Percentiles rank a stretch among this genome's conserved stretches.
Evolutionary conservation across 2,888 invertebrate genomes (phyloP).

Genomic region (Candidula unifasciata): DNA sequence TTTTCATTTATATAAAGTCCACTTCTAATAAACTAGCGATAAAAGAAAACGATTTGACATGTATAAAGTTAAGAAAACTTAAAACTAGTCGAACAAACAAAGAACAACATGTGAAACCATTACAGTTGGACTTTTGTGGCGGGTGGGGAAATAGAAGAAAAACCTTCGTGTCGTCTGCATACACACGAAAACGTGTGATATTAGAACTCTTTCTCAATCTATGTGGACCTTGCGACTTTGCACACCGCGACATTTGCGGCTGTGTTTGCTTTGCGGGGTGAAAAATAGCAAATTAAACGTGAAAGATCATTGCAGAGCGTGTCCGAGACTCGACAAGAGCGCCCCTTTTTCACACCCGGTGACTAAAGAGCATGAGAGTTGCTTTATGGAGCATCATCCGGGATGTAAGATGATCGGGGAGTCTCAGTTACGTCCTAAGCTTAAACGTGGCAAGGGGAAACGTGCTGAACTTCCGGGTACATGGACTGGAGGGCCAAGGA

Average conservation of each 20-base stretch:
- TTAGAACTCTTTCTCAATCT: not conserved
- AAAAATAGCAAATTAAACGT: slow-evolving; percentile 33
- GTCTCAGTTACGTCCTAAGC: slow-evolving; percentile 29
- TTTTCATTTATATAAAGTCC: too few species aligned
- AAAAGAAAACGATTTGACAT: too few species aligned
- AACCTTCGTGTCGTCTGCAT: not conserved
- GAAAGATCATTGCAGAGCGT: slow-evolving; percentile 37
- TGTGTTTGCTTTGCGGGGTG: not conserved
- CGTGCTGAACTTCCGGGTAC: slow-evolving; percentile 33
- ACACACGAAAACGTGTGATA: slow-evolving; percentile 23
- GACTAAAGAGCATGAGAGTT: slow-evolving; percentile 15
- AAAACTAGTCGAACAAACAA: not conserved
- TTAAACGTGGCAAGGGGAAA: not conserved
- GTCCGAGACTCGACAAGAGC: not conserved
- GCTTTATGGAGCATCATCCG: slow-evolving; percentile 10
- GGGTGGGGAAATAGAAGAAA: not conserved
- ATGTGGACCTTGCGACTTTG: slow-evolving; percentile 17
- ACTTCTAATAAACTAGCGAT: too few species aligned
- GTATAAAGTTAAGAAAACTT: too few species aligned
- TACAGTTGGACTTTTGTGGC: not conserved
- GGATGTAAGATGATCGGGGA: slow-evolving; percentile 10
- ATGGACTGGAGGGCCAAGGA: not conserved
- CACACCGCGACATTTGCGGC: slow-evolving; percentile 35
- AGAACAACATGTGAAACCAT: not conserved
- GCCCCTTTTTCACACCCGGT: slow-evolving; percentile 22